phyloP scores from a whole-genome alignment of 2,888 invertebrate genomes.

The Orthosia cruda region DNA sequence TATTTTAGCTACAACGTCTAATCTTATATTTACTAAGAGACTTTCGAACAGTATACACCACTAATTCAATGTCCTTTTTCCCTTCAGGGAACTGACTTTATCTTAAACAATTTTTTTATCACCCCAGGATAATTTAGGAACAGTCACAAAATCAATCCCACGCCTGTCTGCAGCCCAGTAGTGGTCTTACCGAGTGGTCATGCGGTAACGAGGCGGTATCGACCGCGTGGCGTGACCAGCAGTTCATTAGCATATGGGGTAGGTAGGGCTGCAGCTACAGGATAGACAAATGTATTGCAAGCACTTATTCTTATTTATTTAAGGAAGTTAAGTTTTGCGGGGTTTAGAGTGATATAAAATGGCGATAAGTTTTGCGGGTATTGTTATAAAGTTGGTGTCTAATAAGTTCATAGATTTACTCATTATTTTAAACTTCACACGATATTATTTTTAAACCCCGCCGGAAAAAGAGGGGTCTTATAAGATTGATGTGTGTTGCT shows the following conservation, averaged over 20 bases:
- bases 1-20: too few relatives aligned
- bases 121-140: too few relatives aligned
- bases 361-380: neutral
- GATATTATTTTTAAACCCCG: too few relatives aligned
- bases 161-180: slow-evolving; percentile 21
- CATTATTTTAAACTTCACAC: too few relatives aligned
- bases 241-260: slow-evolving; percentile 75
- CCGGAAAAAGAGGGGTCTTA: too few relatives aligned
- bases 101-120: too few relatives aligned
- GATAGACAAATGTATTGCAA: slow-evolving; percentile 28
- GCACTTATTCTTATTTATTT: slow-evolving; percentile 39
- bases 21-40: too few relatives aligned
- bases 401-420: neutral
- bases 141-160: neutral
- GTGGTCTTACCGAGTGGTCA: slow-evolving; percentile 19
- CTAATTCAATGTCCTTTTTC: too few relatives aligned
- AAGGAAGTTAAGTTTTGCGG: slow-evolving; percentile 19
- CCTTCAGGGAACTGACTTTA: too few relatives aligned
- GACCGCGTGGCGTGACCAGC: slow-evolving; percentile 77
- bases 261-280: slow-evolving; percentile 64
- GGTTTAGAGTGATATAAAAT: neutral
- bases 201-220: slow-evolving; percentile 67
- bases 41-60: too few relatives aligned
- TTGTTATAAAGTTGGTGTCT: neutral
- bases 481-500: too few relatives aligned